Base-by-base conservation (phyloP, 2,888 invertebrate species). In the Idaea biselata region DNA sequence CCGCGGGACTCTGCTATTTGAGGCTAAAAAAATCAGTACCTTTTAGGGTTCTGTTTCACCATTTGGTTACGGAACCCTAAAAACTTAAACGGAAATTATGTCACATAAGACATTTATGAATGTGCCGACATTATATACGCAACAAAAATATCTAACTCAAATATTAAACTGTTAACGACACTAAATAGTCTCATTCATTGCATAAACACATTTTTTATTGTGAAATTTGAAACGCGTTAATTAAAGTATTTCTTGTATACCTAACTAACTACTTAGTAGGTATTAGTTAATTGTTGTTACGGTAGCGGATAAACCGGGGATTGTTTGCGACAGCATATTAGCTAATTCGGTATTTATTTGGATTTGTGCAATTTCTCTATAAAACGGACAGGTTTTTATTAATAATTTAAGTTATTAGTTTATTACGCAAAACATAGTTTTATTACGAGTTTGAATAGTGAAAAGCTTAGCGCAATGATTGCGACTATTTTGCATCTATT, bases 251-350 rank as follows among this genome's bases (percentile, higher is more conserved):
- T 7, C 44, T 14, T 11, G 8, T 44, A 8, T 44, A 11, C 14
- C 14, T 44, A 8, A n/a, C n/a, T n/a, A n/a, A n/a, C n/a, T n/a
- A n/a, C n/a, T n/a, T n/a, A n/a, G n/a, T 11, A 14, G 3, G 0
- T 69, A 66, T 63, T 67, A 65, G 71, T 55, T 72, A 73, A 75
- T 75, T 68, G 64, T 69, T 69, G 72, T 60, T 60, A 67, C 61
- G 60, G 71, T 63, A 67, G 70, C 68, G 14, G 14, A 14, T 44
- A 66, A 67, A 70, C 60, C 63, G 56, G 56, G 63, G 68, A 72
- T 73, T 71, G 72, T 70, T 67, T n/a, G 59, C 61, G 71, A 74
- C 73, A 75, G 70, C 65, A 68, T 72, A 77, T 80, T 76, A 74
- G 74, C 68, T 71, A 70, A 75, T 76, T 74, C 67, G 67, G 72